Base-by-base conservation (phyloP, 2,888 invertebrate species). In the Stenodera caucasica region DNA sequence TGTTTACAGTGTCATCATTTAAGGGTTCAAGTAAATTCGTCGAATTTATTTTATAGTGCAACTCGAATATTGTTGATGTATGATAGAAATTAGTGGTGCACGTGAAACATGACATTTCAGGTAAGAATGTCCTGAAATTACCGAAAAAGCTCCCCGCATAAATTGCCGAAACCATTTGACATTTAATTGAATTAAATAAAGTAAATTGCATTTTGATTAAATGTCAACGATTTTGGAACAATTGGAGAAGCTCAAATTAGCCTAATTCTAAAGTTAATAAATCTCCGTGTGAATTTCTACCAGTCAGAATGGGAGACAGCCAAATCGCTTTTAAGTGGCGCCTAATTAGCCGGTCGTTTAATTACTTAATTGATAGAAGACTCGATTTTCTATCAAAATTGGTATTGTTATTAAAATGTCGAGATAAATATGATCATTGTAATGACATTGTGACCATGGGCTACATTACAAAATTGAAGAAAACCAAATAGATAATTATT, bases 1-100 rank as follows among this genome's bases (percentile, higher is more conserved):
- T 67, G 69, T 67, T 70, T 69, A 69, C 70, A 71, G 73, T 74
- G 72, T 65, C 72, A 70, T 67, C 45, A 23, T 67, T 68, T 70
- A 64, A 67, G 70, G 71, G 67, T 67, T 68, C 26, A 26, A 26
- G n/a, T n/a, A n/a, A n/a, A n/a, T n/a, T n/a, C n/a, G n/a, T n/a
- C n/a, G n/a, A n/a, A n/a, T n/a, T n/a, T n/a, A n/a, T n/a, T n/a
- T n/a, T n/a, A n/a, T n/a, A n/a, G n/a, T n/a, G n/a, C n/a, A n/a
- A n/a, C n/a, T n/a, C n/a, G n/a, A n/a, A n/a, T n/a, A n/a, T 62
- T 66, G 65, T 63, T 62, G 35, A 60, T 65, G 64, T 66, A 65
- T 65, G 61, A 57, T 60, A 55, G 57, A 55, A 57, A 49, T 58
- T 54, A 52, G 62, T 61, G 59, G 33, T 54, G 53, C 60, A 15